A percentile compares a stretch with the other conserved stretches of the same genome.
Evolutionary conservation across 2,888 invertebrate genomes (phyloP).

Genomic region (Thereva nobilitata): DNA sequence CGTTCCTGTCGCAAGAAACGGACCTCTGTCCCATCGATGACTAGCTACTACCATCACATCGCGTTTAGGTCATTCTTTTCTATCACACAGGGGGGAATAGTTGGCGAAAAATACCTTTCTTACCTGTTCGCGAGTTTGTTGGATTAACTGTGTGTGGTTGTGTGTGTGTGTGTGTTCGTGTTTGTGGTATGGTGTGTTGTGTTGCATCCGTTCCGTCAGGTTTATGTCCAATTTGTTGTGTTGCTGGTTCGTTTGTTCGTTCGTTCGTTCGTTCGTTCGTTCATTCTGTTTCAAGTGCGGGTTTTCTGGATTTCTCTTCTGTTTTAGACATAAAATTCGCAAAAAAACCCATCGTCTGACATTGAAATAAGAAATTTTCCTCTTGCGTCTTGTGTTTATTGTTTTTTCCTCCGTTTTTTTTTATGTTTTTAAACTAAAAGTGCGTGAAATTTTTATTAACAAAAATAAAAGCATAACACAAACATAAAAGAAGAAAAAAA

Average conservation of each 20-base stretch:
- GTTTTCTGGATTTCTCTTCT: constrained; percentile 35
- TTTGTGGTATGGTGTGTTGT: neutral
- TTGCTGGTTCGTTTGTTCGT: constrained; percentile 26
- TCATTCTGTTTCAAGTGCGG: neutral
- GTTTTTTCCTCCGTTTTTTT: constrained; percentile 26
- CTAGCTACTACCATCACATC: too few relatives aligned
- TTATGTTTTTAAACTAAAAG: constrained; percentile 12
- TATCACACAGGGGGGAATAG: neutral
- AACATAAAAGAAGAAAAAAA: neutral
- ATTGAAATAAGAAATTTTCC: constrained; percentile 33
- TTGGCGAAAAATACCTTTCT: constrained; percentile 26
- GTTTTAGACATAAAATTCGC: constrained; percentile 37
- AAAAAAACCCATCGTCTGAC: constrained; percentile 36
- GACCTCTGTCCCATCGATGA: too few relatives aligned
- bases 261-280: constrained; percentile 12
- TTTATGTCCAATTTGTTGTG: constrained; percentile 39
- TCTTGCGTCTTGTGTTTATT: constrained; percentile 27
- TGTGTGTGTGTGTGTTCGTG: neutral
- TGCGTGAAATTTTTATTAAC: constrained; percentile 37
- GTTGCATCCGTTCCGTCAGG: constrained; percentile 30
- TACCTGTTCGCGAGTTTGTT: constrained; percentile 18
- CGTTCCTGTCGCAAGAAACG: too few relatives aligned
- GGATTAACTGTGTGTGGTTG: neutral
- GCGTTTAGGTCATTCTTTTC: too few relatives aligned
- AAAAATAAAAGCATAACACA: constrained; percentile 11